Evolutionary conservation across 1,140 invertebrate species (phyloP), one percentile per base, ranked within the genome.

Genomic region (Augochlora pura): DNA sequence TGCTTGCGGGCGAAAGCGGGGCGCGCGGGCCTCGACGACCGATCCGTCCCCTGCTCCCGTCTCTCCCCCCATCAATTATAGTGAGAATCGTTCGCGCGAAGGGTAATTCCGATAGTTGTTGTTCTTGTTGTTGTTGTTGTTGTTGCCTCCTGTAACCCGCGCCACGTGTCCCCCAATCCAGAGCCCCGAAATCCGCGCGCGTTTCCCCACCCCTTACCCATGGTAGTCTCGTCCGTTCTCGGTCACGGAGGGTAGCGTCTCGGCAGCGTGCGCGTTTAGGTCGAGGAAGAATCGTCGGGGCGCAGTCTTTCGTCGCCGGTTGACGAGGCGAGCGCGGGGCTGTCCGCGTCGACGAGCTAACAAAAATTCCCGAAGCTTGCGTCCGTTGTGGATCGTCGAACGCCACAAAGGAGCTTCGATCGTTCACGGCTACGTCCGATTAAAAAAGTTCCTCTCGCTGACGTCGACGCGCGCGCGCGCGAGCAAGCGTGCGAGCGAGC

Each of bases 1-100:
- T 77, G 85, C 78, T 88, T 81, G 90, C 91, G 91, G 90, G 88
- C 74, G 66, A 72, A 72, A 68, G 60, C 54, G 83, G 39, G 75
- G 68, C 66, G n/a, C 42, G 6, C 32, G 38, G 62, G 62, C 72
- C 60, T 38, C 67, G 49, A 71, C 64, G 59, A 73, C 23, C 16
- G 60, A 57, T 25, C 52, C 52, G 46, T 70, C 59, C 21, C 6
- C 5, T 25, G 21, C 39, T 18, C 32, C 14, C 23, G 38, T 69
- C 59, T 67, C 49, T 60, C 77, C 38, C 63, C 68, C 62, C 74
- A 60, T 82, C 62, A 62, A 80, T 39, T 80, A 76, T 84, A 85
- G 84, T 86, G 80, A 85, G 80, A 86, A 80, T 65, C 38, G 70
- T 69, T 72, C 74, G 72, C 77, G 81, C 63, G 84, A 23, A 64